Base-by-base conservation (phyloP, 2,113 vertebrate genomes). In the Aptenodytes forsteri region DNA sequence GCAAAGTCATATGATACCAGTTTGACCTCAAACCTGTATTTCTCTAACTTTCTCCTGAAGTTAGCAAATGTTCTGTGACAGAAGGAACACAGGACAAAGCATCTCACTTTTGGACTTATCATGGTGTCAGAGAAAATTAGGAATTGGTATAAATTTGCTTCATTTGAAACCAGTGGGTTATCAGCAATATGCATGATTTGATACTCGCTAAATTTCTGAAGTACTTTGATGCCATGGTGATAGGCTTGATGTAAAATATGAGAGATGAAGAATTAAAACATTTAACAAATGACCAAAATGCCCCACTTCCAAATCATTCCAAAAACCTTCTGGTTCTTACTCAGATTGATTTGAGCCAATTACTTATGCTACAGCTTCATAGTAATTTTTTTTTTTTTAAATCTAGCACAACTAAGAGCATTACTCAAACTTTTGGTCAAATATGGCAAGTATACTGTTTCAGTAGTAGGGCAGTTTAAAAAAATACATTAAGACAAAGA, bases 11-110 rank as follows among this genome's bases (percentile, higher is more conserved):
- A 70, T 75, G 71, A 90, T 71, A 80, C n/a, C 52, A 87, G 44
- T 73, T 85, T 88, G 88, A 96, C 90, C 90, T 93, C 90, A 93
- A 83, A 88, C 29, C n/a, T 64, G 15, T 50, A 58, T 86, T 83
- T 83, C 42, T 66, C 22, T 79, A 44, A 79, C 32, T 82, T 91
- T 65, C 26, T 70, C 27, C 19, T 67, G 42, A 92, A 89, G 50
- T 62, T 77, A 64, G 32, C 21, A 77, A 80, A 66, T 81, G 38
- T 10, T 73, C 13, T 58, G 26, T 76, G 46, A 36, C 54, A 88
- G 47, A 65, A 89, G 36, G 50, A 79, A 49, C 58, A 34, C 23
- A 76, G 44, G 29, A 65, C 27, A 79, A 85, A 94, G 49, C n/a
- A 54, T 32, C n/a, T 94, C 66, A 76, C 38, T 55, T 91, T 42